Conservation (phyloP, 2,113 vertebrate genomes). For the Numida meleagris region DNA sequence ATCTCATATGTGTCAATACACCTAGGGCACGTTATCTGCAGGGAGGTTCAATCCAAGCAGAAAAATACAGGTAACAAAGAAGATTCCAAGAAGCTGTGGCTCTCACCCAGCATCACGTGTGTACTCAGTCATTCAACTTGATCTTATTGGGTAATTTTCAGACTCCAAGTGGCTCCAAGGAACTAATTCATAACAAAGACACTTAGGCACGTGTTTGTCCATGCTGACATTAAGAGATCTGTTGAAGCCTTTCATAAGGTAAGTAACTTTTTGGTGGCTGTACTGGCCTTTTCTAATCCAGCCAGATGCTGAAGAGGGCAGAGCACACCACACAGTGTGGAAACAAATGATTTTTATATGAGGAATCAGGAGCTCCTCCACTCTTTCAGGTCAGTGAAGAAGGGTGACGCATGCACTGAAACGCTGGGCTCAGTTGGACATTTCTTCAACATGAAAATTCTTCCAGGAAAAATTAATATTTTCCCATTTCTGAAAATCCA, state of each 20-base stretch:
- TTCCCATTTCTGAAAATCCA: conserved; percentile 73
- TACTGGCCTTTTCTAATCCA: not conserved
- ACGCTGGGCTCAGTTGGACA: not conserved
- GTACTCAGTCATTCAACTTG: not conserved
- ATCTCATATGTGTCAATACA: not conserved
- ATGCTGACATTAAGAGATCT: not conserved
- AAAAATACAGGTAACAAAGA: not conserved
- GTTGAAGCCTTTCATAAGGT: not conserved
- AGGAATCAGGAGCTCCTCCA: not conserved
- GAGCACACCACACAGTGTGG: not conserved
- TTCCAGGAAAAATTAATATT: conserved; percentile 68
- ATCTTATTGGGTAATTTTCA: too few relatives aligned
- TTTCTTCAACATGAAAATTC: conserved; percentile 73
- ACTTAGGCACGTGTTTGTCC: not conserved
- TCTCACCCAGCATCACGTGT: not conserved
- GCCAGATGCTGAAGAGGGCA: not conserved
- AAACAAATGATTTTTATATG: not conserved
- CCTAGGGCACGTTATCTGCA: not conserved
- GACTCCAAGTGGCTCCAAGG: too few relatives aligned
- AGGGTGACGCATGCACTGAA: not conserved
- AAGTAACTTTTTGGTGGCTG: not conserved
- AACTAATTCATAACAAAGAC: not conserved
- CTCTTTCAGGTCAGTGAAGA: not conserved
- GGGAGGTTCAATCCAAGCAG: not conserved
- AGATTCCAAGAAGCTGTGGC: not conserved